phyloP scores from a whole-genome alignment of 2,888 invertebrate genomes.

The Dicyrtomina minuta region DNA sequence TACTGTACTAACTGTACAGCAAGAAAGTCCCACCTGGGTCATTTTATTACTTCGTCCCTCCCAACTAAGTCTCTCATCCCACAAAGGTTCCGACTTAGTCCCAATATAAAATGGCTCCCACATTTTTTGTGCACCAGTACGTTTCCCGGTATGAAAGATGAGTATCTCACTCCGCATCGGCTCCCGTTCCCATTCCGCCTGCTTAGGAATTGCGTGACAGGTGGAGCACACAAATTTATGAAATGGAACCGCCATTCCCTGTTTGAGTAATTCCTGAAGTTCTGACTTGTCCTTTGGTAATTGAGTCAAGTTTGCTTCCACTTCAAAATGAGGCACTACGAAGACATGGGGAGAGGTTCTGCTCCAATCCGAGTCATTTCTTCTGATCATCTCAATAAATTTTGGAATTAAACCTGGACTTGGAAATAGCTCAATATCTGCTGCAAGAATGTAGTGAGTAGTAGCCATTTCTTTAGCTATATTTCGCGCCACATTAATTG shows the following conservation, averaged over 20 bases:
- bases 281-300: slow-evolving; percentile 76
- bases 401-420: slow-evolving; percentile 76
- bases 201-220: slow-evolving; percentile 66
- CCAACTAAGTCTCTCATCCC: slow-evolving; percentile 90
- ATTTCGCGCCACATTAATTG: slow-evolving; percentile 86
- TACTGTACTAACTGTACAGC: too few species aligned
- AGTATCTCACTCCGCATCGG: too few species aligned
- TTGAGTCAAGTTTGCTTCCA: too few species aligned
- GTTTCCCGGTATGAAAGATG: too few species aligned
- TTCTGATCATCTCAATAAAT: slow-evolving; percentile 79
- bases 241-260: slow-evolving; percentile 81
- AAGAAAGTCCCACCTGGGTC: too few species aligned
- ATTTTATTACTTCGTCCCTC: slow-evolving; percentile 94
- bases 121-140: too few species aligned
- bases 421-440: slow-evolving; percentile 88
- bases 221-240: slow-evolving; percentile 87
- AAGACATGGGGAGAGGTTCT: too few species aligned
- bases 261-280: slow-evolving; percentile 67
- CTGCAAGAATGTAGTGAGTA: too few species aligned
- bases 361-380: too few species aligned
- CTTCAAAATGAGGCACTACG: slow-evolving; percentile 86
- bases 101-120: slow-evolving; percentile 96
- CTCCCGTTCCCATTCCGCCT: too few species aligned
- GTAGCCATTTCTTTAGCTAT: slow-evolving; percentile 82
- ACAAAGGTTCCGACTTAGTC: too few species aligned